phyloP scores from a whole-genome alignment of 2,888 invertebrate species.

The Lepidocyrtoides sp. region DNA sequence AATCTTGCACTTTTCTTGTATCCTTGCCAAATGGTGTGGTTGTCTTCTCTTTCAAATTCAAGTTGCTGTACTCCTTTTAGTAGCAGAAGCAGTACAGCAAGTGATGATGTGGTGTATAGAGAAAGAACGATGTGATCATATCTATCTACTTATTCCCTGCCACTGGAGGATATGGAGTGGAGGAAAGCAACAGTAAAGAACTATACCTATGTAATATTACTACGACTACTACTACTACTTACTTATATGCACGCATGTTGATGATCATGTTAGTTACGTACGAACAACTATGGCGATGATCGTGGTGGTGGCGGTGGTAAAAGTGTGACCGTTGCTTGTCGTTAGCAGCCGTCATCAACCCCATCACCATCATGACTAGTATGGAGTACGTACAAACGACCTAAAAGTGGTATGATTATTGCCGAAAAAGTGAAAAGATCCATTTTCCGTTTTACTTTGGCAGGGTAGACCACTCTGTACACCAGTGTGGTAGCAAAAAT shows the following conservation, averaged over 20 bases:
- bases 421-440: conserved; percentile 52
- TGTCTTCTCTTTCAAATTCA: not conserved
- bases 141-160: not conserved
- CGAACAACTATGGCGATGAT: not conserved
- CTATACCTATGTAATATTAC: not conserved
- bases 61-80: not conserved
- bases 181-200: conserved; percentile 1
- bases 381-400: not conserved
- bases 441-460: conserved; percentile 15
- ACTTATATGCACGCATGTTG: not conserved
- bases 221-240: no score
- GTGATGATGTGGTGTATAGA: not conserved
- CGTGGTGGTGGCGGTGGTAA: not conserved
- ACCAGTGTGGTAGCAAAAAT: not conserved
- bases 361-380: conserved; percentile 23
- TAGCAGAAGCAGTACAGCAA: not conserved
- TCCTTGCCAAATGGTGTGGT: conserved; percentile 48
- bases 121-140: not conserved
- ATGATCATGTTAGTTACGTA: not conserved
- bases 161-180: no score
- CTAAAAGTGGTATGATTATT: conserved; percentile 23
- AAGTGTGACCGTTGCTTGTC: conserved; percentile 48
- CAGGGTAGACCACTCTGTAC: not conserved
- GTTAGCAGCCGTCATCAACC: conserved; percentile 57
- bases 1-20: conserved; percentile 28